Conservation (phyloP, 2,113 vertebrate species). For the Coreoperca whiteheadi region DNA sequence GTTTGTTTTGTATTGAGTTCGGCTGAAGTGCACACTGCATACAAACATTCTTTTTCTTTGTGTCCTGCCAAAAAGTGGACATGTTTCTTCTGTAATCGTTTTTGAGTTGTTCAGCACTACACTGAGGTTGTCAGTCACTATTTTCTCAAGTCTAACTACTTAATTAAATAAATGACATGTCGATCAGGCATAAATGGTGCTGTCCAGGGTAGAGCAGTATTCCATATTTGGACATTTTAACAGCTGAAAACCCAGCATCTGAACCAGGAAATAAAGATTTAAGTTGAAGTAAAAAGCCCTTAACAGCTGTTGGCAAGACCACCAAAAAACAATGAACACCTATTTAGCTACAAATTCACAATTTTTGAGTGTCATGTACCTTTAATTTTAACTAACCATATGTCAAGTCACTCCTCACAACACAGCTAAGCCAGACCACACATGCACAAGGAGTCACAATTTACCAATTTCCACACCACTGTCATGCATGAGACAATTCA, state of each 20-base stretch:
- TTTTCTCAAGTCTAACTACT: constrained; percentile 6
- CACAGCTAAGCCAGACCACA: constrained; percentile 48
- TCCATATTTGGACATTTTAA: constrained; percentile 22
- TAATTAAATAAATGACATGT: constrained; percentile 19
- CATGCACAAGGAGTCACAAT: constrained; percentile 48
- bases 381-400: constrained; percentile 17
- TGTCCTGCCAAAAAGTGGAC: constrained; percentile 4
- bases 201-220: background rate
- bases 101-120: background rate
- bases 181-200: constrained; percentile 17
- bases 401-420: constrained; percentile 41
- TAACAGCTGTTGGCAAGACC: background rate
- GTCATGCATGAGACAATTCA: constrained; percentile 63
- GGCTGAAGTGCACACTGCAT: constrained; percentile 11
- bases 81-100: constrained; percentile 1
- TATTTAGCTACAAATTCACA: constrained; percentile 18
- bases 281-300: constrained; percentile 5
- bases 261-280: constrained; percentile 13
- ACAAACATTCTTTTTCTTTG: constrained; percentile 20
- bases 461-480: constrained; percentile 68
- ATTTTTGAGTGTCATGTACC: constrained; percentile 21
- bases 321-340: constrained; percentile 14
- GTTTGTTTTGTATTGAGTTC: constrained; percentile 40
- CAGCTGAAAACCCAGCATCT: constrained; percentile 3
- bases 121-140: background rate